Percentiles rank a stretch among this genome's conserved stretches.
Evolutionary conservation across 2,113 vertebrate species (phyloP).

Genomic region (Chaenocephalus aceratus): DNA sequence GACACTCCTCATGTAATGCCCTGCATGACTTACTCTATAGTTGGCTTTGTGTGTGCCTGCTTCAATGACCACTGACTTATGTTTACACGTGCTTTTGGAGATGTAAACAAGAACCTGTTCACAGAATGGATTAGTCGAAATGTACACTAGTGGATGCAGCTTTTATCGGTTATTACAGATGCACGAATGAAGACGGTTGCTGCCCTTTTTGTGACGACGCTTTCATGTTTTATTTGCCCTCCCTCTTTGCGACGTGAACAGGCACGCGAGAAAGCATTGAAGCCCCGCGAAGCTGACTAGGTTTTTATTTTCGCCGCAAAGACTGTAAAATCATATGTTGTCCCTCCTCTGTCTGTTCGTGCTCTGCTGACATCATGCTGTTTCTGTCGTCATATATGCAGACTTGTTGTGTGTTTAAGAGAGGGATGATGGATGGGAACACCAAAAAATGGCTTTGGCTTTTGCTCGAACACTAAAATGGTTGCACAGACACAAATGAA

Average conservation of each 20-base stretch:
- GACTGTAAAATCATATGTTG: constrained; percentile 20
- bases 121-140: constrained; percentile 12
- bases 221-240: constrained; percentile 12
- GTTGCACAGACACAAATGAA: constrained; percentile 40
- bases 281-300: constrained; percentile 17
- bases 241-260: constrained; percentile 34
- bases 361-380: constrained; percentile 25
- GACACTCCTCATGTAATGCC: constrained; percentile 67
- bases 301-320: constrained; percentile 35
- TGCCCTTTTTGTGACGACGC: constrained; percentile 20
- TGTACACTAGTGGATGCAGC: constrained; percentile 30
- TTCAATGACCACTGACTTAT: constrained; percentile 73
- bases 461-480: constrained; percentile 29
- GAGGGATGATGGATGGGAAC: constrained; percentile 1
- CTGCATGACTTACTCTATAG: constrained; percentile 76
- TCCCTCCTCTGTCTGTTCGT: constrained; percentile 12
- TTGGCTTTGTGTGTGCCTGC: constrained; percentile 80
- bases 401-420: constrained; percentile 24
- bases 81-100: constrained; percentile 74
- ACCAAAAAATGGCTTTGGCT: constrained; percentile 2
- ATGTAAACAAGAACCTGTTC: constrained; percentile 32
- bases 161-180: constrained; percentile 26
- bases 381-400: constrained; percentile 17
- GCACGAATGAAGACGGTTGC: constrained; percentile 40
- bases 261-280: constrained; percentile 9